Evolutionary conservation across 1,140 invertebrate species (phyloP), one percentile per base, ranked within the genome.

Genomic region (fruit fly (Drosophila melanogaster)): DNA sequence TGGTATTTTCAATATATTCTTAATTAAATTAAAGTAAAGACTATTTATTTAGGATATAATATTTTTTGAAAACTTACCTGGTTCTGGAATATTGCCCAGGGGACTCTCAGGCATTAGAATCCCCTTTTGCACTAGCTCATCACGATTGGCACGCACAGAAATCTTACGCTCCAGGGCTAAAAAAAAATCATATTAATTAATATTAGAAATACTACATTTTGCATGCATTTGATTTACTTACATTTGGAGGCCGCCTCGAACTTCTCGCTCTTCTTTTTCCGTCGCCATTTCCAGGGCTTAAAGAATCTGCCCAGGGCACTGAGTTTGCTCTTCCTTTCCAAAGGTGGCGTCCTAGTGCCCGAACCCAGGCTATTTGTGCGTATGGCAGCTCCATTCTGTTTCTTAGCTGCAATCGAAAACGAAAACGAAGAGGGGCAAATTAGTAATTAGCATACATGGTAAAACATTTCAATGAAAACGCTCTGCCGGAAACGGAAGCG

Each of bases 281-380:
- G 95, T 94, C 98, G 98, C 98, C 98, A 99, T 93, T 99, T 99
- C 98, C 98, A 99, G 5, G 98, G 98, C 93, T 98, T 98, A 93
- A 99, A 98, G 83, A 99, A 95, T 93, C 97, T 96, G 78, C 98
- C 97, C 90, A 99, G 94, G 47, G 97, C 96, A 35, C 97, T 97
- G 92, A 99, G 96, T 92, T 98, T 98, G 89, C 97, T 98, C 93
- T 98, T 98, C 75, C 96, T 94, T 93, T 96, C 97, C 64, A 95
- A 94, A 75, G 95, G 95, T 80, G 96, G 97, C 70, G 96, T 97
- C 79, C 96, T 94, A 40, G 93, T 94, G 54, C 96, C 95, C 58
- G 96, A 96, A 47, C 96, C 96, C 92, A 97, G 93, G 93, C 96
- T 97, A 81, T 97, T 97, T 83, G 96, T 96, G 89, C 96, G 94